These are phyloP conservation scores for Amblyornis subalaris DNA, from an alignment of 2,113 vertebrate genomes.

Conservation along the genomic window DNA sequence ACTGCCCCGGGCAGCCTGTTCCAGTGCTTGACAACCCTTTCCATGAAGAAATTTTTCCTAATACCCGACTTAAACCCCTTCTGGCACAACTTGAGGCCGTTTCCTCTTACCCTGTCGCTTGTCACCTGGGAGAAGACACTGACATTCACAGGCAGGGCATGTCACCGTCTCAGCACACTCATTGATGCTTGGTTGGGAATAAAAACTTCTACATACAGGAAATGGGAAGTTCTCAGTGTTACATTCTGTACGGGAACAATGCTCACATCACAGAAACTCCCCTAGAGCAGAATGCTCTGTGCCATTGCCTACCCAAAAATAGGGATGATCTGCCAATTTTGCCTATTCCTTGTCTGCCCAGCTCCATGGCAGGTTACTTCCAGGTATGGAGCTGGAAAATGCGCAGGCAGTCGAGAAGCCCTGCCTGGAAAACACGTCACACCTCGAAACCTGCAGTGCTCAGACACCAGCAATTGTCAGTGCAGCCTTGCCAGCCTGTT, in stretches of 20 bases:
- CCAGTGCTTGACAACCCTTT: neutral
- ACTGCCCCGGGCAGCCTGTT: neutral
- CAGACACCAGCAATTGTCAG: neutral
- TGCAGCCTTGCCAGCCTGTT: neutral
- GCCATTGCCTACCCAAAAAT: neutral
- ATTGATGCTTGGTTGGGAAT: neutral
- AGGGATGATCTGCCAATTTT: neutral
- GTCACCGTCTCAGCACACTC: neutral
- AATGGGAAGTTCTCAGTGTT: neutral
- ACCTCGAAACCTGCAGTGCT: neutral
- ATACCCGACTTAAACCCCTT: neutral
- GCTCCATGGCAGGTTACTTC: neutral
- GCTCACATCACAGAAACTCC: neutral
- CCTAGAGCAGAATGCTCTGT: neutral
- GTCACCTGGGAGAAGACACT: neutral
- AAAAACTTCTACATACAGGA: neutral
- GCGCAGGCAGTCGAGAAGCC: neutral
- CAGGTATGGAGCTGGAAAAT: neutral
- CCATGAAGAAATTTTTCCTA: neutral
- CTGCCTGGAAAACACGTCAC: neutral
- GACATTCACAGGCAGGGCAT: too few species aligned
- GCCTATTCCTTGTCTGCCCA: neutral
- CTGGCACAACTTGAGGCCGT: neutral
- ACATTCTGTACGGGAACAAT: neutral
- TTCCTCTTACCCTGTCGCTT: neutral